Evolutionary conservation across 1,140 invertebrate species (phyloP).

Genomic region (Zaprionus ghesquierei): DNA sequence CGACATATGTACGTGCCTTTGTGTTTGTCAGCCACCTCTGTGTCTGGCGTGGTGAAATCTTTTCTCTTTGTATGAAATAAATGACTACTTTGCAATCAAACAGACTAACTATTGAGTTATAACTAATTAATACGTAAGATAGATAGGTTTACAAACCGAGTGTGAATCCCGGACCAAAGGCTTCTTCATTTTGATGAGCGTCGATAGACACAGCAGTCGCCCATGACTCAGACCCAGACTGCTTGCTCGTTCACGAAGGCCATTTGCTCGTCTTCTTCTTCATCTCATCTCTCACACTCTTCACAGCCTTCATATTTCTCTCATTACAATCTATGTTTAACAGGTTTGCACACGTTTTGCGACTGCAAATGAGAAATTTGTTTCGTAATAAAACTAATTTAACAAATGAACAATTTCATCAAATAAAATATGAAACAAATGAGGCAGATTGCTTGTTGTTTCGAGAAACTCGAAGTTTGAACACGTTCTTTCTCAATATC

Average conservation of each 20-base stretch:
- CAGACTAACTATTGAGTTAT: conserved; percentile 23
- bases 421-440: conserved; percentile 42
- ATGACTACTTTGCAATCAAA: conserved; percentile 13
- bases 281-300: conserved; percentile 63
- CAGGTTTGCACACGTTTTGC: conserved; percentile 66
- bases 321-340: conserved; percentile 65
- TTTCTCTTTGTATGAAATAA: conserved; percentile 28
- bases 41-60: conserved; percentile 29
- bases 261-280: conserved; percentile 58
- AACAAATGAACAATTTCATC: conserved; percentile 55
- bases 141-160: conserved; percentile 72
- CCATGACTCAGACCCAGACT: conserved; percentile 54
- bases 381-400: conserved; percentile 81
- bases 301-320: conserved; percentile 59
- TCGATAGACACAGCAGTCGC: conserved; percentile 52
- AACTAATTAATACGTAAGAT: conserved; percentile 53
- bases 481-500: conserved; percentile 23
- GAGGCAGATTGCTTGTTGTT: conserved; percentile 13
- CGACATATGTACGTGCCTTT: conserved; percentile 13
- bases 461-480: conserved; percentile 16
- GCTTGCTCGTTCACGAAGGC: conserved; percentile 50
- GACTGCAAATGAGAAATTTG: conserved; percentile 82
- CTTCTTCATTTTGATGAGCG: conserved; percentile 59
- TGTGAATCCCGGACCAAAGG: conserved; percentile 61
- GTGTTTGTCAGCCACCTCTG: neutral